Percentiles rank a stretch among this genome's conserved stretches.
Conservation (phyloP, 1,140 invertebrate genomes). For the Drosophila equinoxialis region DNA sequence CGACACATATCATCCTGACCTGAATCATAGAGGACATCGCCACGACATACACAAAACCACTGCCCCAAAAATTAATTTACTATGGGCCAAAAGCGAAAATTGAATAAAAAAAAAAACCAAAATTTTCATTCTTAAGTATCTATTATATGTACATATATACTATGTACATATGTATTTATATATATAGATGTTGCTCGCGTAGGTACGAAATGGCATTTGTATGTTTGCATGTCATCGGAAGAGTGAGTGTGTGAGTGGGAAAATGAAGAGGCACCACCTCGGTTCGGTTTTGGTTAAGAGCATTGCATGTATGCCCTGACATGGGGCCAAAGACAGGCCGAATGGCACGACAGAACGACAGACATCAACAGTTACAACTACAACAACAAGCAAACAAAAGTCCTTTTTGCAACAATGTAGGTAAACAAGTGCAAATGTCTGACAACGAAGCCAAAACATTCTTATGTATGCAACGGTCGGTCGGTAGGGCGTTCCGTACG, state of each 20-base stretch:
- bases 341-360: background rate
- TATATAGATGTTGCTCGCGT: conserved; percentile 1
- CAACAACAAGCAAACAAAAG: conserved; percentile 34
- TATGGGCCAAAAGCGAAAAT: conserved; percentile 20
- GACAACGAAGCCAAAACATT: conserved; percentile 22
- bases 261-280: background rate
- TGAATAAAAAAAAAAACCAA: conserved; percentile 28
- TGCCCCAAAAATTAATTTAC: conserved; percentile 21
- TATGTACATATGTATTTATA: conserved; percentile 4
- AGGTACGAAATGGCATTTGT: conserved; percentile 49
- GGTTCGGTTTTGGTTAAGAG: conserved; percentile 15
- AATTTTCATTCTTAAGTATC: conserved; percentile 30
- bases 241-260: conserved; percentile 19
- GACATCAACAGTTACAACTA: conserved; percentile 19
- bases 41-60: conserved; percentile 10
- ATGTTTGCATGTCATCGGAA: conserved; percentile 53
- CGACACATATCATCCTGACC: conserved; percentile 5
- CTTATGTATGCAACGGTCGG: conserved; percentile 28
- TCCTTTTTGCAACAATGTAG: conserved; percentile 52
- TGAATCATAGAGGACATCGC: conserved; percentile 20
- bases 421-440: conserved; percentile 50
- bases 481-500: background rate
- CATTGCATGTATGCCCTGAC: conserved; percentile 37
- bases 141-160: conserved; percentile 38
- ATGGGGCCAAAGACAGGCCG: conserved; percentile 12